Evolutionary conservation across 2,113 vertebrate species (phyloP), one percentile per base, ranked within the genome.

Genomic region (Myotis lucifugus): DNA sequence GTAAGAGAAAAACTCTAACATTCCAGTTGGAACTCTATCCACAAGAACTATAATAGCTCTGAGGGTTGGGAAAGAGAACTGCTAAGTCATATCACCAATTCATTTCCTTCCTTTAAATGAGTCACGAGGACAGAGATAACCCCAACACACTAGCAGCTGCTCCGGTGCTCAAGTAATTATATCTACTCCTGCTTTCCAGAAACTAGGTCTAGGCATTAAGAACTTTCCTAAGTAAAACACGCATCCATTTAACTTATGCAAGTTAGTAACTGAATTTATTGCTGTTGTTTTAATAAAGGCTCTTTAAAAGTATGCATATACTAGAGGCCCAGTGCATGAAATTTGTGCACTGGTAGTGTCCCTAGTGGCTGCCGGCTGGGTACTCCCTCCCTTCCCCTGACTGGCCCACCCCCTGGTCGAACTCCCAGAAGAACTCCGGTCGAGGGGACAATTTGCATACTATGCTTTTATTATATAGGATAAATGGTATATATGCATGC

Each of bases 91-190:
- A 91, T 70, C 97, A 96, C 78, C 81, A 48, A 8, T 88, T 76
- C 54, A 61, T 94, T 96, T 97, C 94, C 94, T 97, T 97, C 93
- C 94, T 95, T 96, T 85, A 95, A 90, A 88, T 46, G 70, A 74
- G 73, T 86, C 77, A 87, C 5, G 2, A 83, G 85, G 82, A 50
- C 85, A 85, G 46, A 42, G 91, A 90, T 95, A 85, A 96, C 77
- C 85, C 67, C 88, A 70, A 64, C 29, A 83, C 6, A 2, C 64
- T 54, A 50, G 74, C 90, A 92, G 83, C 84, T 95, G 90, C 76
- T 59, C 50, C 14, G 29, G 91, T 19, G 32, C 59, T 32, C 84
- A 64, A 61, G 61, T 67, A 46, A 69, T 64, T 52, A 34, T 4
- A 29, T 32, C 83, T 29, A 91, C 12, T 72, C 83, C 56, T 56